Percentiles rank a stretch among this genome's conserved stretches.
These are phyloP conservation scores for Seriola dumerili DNA, from an alignment of 2,113 vertebrate genomes.

Conservation along the genomic window DNA sequence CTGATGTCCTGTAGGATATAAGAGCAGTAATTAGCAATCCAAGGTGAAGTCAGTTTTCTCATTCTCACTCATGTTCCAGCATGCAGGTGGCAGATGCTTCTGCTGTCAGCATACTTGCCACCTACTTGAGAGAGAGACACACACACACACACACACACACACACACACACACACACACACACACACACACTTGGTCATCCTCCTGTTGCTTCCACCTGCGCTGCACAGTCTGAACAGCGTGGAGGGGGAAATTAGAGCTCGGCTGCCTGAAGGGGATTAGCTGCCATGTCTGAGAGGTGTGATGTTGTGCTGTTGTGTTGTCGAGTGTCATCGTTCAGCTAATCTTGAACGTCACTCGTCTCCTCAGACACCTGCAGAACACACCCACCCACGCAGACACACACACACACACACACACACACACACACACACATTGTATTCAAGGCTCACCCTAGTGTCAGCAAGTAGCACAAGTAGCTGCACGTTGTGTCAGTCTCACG, in stretches of 20 bases:
- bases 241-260: conserved; percentile 14
- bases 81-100: conserved; percentile 72
- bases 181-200: not conserved
- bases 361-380: not conserved
- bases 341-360: conserved; percentile 17
- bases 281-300: conserved; percentile 4
- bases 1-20: conserved; percentile 25
- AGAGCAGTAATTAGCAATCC: conserved; percentile 61
- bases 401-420: conserved; percentile 2
- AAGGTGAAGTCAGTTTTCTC: conserved; percentile 56
- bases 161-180: conserved; percentile 11
- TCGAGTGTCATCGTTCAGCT: conserved; percentile 17
- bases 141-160: conserved; percentile 1
- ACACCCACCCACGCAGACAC: not conserved
- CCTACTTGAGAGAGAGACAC: conserved; percentile 12
- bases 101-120: conserved; percentile 47
- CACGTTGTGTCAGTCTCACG: not conserved
- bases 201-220: conserved; percentile 10
- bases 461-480: conserved; percentile 6
- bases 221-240: not conserved
- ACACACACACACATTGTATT: not conserved
- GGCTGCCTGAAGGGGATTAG: conserved; percentile 35
- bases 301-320: conserved; percentile 1
- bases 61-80: conserved; percentile 64
- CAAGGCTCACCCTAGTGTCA: not conserved